Evolutionary conservation across 2,888 invertebrate genomes (phyloP).

Genomic region (Dusona sp.): DNA sequence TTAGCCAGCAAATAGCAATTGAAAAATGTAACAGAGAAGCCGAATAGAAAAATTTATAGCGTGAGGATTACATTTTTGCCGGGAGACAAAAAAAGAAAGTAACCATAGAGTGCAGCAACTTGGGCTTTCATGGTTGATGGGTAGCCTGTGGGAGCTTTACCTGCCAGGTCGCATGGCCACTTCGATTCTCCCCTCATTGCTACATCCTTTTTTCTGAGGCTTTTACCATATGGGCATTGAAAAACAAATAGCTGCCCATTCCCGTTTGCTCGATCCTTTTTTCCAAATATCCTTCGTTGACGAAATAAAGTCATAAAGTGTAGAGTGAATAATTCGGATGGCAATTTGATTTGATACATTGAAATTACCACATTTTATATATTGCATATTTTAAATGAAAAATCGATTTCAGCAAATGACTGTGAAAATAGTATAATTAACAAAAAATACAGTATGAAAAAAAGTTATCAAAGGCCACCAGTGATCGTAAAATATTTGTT

Average conservation of each 20-base stretch:
- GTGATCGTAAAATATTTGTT: neutral
- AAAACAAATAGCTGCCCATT: neutral
- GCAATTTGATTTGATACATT: neutral
- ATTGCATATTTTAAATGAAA: neutral
- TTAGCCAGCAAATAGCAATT: neutral
- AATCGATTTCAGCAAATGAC: neutral
- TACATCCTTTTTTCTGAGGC: conserved; percentile 26
- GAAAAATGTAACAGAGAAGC: conserved; percentile 27
- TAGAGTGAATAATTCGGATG: neutral
- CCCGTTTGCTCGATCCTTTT: neutral
- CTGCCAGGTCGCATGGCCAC: conserved; percentile 43
- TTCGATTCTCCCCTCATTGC: conserved; percentile 29
- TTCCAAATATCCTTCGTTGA: neutral
- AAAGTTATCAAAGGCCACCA: neutral
- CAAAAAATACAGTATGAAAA: neutral
- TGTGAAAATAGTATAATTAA: neutral
- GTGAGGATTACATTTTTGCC: conserved; percentile 16
- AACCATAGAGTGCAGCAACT: conserved; percentile 40
- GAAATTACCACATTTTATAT: neutral
- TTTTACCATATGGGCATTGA: neutral
- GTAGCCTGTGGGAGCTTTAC: conserved; percentile 52
- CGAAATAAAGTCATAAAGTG: neutral
- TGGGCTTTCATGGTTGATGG: conserved; percentile 56
- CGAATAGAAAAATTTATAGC: conserved; percentile 5
- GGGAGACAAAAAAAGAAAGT: conserved; percentile 11